Base-by-base conservation (phyloP, 2,113 vertebrate species). In the Australoheros scitulus region DNA sequence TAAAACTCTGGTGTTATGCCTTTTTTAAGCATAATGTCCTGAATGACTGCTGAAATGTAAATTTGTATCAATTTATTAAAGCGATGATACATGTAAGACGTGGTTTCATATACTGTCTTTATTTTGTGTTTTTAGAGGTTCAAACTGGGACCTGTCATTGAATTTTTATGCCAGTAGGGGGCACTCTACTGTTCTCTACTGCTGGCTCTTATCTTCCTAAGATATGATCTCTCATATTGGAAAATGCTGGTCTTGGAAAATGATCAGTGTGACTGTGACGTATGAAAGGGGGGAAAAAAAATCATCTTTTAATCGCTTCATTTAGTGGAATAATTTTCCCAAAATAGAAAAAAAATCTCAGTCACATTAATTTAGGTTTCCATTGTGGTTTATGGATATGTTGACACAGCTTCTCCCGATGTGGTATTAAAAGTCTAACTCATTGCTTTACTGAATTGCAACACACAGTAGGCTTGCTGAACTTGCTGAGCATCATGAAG, bases 41-140 rank as follows among this genome's bases (percentile, higher is more conserved):
- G 60, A 83, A 80, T 34, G 81, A 86, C 76, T n/a, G 52, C 59
- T 17, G 61, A 87, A 84, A 79, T 83, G 82, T 84, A 61, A 22
- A 77, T 84, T 89, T 85, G 61, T 82, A 90, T 64, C 11, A 60
- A 24, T 55, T 50, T 61, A 85, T 10, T 65, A 14, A 86, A 77
- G 26, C 78, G 17, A 50, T 52, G 79, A 81, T 86, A 77, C 87
- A 83, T 1, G 11, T 61, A 17, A 79, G 52, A 64, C 3, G 6
- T 76, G 34, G 81, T 83, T 86, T 86, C 38, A 52, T 77, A 85
- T 8, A 5, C 29, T 3, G 2, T 36, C 36, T 58, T 32, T 20
- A 17, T 29, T 26, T 59, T 76, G 74, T 59, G 17, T 43, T 72
- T 55, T 72, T 55, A 72, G 34, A 55, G 65, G 17, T 72, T n/a